These are phyloP conservation scores for Anodontia alba DNA, from an alignment of 2,888 invertebrate genomes.

Conservation along the genomic window DNA sequence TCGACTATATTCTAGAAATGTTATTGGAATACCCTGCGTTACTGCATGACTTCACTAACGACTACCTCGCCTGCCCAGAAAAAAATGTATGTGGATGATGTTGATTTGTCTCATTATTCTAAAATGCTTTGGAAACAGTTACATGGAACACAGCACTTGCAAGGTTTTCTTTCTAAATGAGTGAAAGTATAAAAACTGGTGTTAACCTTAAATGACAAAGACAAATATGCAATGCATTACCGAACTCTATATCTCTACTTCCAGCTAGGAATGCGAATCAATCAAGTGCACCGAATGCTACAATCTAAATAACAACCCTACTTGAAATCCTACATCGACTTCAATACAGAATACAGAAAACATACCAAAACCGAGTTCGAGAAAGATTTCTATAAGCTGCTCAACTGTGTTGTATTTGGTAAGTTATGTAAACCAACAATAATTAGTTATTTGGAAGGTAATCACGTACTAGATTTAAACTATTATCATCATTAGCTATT, in stretches of 20 bases:
- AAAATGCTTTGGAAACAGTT: background rate
- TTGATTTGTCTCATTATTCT: slow-evolving; percentile 29
- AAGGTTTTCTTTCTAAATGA: slow-evolving; percentile 33
- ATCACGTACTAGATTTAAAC: too few species aligned
- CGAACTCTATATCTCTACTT: background rate
- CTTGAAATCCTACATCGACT: slow-evolving; percentile 28
- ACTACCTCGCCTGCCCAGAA: slow-evolving; percentile 38
- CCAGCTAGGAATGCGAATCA: slow-evolving; percentile 22
- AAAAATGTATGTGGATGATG: slow-evolving; percentile 31
- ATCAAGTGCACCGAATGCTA: slow-evolving; percentile 13
- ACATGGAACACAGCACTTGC: background rate
- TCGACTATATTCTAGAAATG: slow-evolving; percentile 28
- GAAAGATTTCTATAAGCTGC: slow-evolving; percentile 12
- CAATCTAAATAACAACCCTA: slow-evolving; percentile 17
- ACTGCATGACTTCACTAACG: slow-evolving; percentile 34
- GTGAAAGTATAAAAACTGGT: slow-evolving; percentile 33
- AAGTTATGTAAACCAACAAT: too few species aligned
- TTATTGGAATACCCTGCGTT: slow-evolving; percentile 39
- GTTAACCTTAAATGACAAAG: slow-evolving; percentile 11
- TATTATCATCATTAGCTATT: too few species aligned
- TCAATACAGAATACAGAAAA: slow-evolving; percentile 21
- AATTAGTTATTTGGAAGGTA: too few species aligned
- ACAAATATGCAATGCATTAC: slow-evolving; percentile 16
- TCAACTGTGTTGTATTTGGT: background rate
- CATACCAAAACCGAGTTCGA: slow-evolving; percentile 27